Evolutionary conservation across 2,888 invertebrate genomes (phyloP).

Genomic region (Lithophane leautieri): DNA sequence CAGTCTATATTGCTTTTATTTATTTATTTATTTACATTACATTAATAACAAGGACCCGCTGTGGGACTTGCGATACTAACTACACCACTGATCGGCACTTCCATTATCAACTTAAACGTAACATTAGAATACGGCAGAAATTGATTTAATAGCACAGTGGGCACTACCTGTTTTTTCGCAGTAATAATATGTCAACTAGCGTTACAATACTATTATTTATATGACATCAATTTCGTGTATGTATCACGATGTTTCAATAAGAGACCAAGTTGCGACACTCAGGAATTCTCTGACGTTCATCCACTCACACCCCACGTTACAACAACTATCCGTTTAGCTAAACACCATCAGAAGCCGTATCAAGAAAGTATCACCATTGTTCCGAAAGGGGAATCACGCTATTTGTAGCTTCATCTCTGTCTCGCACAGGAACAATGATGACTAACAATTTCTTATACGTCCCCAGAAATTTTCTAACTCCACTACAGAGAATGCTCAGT

Average conservation of each 20-base stretch:
- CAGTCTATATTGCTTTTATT: constrained; percentile 65
- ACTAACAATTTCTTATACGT: constrained; percentile 15
- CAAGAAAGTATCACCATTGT: not conserved
- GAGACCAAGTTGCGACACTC: constrained; percentile 48
- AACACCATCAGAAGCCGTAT: constrained; percentile 22
- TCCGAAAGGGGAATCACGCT: not conserved
- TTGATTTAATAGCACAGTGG: constrained; percentile 56
- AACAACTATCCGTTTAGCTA: constrained; percentile 40
- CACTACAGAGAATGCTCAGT: constrained; percentile 51
- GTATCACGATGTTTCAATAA: constrained; percentile 55
- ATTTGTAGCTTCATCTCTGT: constrained; percentile 14
- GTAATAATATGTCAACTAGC: constrained; percentile 57
- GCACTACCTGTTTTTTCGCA: constrained; percentile 51
- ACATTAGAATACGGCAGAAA: constrained; percentile 53
- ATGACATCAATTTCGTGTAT: constrained; percentile 52
- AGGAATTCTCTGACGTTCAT: constrained; percentile 48
- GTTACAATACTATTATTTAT: constrained; percentile 49
- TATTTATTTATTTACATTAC: constrained; percentile 57
- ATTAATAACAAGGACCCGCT: constrained; percentile 47
- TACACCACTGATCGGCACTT: constrained; percentile 60
- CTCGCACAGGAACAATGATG: constrained; percentile 12
- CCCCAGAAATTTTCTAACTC: constrained; percentile 30
- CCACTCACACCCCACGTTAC: constrained; percentile 40
- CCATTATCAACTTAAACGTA: constrained; percentile 52
- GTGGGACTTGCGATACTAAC: constrained; percentile 44